A percentile compares a stretch with the other conserved stretches of the same genome.
Conservation (phyloP, 2,113 vertebrate genomes). For the Sturnus vulgaris region DNA sequence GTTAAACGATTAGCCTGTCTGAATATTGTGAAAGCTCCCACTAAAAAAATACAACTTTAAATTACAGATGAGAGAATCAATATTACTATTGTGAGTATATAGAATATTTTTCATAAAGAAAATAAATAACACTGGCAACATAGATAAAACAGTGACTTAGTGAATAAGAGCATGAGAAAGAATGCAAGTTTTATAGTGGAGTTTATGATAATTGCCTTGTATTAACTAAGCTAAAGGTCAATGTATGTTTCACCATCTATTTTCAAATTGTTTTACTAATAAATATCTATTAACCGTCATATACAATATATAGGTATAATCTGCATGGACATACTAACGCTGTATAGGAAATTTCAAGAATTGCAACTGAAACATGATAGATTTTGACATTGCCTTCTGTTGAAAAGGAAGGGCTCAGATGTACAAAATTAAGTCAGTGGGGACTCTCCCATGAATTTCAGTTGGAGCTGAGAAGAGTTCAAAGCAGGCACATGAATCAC, state of each 20-base stretch:
- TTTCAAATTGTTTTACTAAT: neutral
- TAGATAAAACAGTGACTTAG: neutral
- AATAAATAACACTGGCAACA: neutral
- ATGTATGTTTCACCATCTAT: neutral
- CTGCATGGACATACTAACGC: accelerated
- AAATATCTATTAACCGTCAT: neutral
- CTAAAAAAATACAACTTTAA: neutral
- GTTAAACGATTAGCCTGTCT: neutral
- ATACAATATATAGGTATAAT: neutral
- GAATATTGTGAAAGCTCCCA: neutral
- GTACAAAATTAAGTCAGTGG: neutral
- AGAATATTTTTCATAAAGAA: neutral
- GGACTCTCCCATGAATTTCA: neutral
- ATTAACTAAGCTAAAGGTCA: neutral
- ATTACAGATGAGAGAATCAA: neutral
- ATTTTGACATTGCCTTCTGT: neutral
- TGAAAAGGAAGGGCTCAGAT: neutral
- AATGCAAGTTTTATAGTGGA: neutral
- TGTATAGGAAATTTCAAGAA: neutral
- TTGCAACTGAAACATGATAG: neutral
- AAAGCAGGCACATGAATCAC: neutral
- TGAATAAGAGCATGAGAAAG: neutral
- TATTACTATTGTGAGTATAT: neutral
- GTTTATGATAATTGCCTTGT: neutral
- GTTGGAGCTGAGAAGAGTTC: neutral